Evolutionary conservation across 1,140 invertebrate genomes (phyloP).

Genomic region (Ganaspis sp.): DNA sequence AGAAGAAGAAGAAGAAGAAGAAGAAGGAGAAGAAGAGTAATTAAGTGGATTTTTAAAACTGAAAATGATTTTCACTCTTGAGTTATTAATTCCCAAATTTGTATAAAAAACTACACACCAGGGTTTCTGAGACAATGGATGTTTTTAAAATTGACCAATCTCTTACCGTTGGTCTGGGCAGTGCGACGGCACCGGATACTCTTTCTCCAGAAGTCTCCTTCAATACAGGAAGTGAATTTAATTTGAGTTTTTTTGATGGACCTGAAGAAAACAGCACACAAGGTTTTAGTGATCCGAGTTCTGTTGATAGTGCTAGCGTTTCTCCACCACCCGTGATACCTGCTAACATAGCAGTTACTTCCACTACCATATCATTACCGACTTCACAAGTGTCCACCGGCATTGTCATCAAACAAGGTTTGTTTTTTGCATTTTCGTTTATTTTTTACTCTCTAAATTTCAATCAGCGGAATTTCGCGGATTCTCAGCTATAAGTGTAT

Average conservation of each 20-base stretch:
- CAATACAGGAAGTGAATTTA: slow-evolving; percentile 86
- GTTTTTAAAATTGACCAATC: slow-evolving; percentile 82
- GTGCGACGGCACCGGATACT: slow-evolving; percentile 78
- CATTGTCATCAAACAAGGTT: slow-evolving; percentile 75
- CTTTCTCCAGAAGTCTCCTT: slow-evolving; percentile 83
- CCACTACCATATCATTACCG: slow-evolving; percentile 66
- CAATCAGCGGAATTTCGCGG: too few relatives aligned
- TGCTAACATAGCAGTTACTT: slow-evolving; percentile 64
- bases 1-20: too few relatives aligned
- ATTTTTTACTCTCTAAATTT: too few relatives aligned
- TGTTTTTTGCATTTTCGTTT: too few relatives aligned
- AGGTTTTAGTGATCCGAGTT: slow-evolving; percentile 82
- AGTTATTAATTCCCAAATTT: slow-evolving; percentile 31
- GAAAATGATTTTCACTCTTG: background rate
- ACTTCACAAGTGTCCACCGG: slow-evolving; percentile 70
- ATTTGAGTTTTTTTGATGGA: slow-evolving; percentile 86
- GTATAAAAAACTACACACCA: slow-evolving; percentile 30
- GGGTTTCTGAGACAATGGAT: slow-evolving; percentile 76
- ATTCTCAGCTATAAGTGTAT: too few relatives aligned
- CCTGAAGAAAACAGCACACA: slow-evolving; percentile 81
- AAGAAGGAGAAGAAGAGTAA: too few relatives aligned
- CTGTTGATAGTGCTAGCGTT: slow-evolving; percentile 80
- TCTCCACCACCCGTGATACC: slow-evolving; percentile 76
- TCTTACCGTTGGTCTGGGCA: slow-evolving; percentile 78
- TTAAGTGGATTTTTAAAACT: too few relatives aligned